These are phyloP conservation scores for Chorisops tibialis DNA, from an alignment of 2,888 invertebrate species.

Conservation along the genomic window DNA sequence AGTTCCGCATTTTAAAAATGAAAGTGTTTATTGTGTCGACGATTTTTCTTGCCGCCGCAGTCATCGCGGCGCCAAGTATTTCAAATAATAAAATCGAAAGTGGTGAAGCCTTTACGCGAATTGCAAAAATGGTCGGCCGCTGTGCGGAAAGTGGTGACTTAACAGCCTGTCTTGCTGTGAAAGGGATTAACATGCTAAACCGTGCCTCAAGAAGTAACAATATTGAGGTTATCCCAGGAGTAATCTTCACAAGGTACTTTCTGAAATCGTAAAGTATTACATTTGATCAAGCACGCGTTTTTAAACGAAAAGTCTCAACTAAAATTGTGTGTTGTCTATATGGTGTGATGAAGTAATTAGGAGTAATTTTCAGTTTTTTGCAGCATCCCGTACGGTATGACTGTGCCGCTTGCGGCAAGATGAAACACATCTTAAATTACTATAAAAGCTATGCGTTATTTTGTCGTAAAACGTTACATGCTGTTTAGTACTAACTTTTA, in stretches of 20 bases:
- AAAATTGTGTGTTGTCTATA: too few species aligned
- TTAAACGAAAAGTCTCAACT: too few species aligned
- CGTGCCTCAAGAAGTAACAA: constrained; percentile 57
- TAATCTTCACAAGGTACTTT: constrained; percentile 57
- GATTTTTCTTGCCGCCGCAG: constrained; percentile 42
- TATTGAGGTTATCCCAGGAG: constrained; percentile 58
- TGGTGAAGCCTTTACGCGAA: constrained; percentile 43
- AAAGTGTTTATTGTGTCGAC: constrained; percentile 49
- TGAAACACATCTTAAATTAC: too few species aligned
- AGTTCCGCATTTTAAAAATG: constrained; percentile 43
- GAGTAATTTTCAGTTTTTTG: too few species aligned
- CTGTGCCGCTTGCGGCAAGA: too few species aligned
- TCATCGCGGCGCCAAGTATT: constrained; percentile 44
- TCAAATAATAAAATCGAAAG: constrained; percentile 36
- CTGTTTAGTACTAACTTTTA: too few species aligned
- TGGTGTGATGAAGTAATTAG: too few species aligned
- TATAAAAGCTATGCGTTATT: too few species aligned
- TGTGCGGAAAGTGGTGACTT: constrained; percentile 53
- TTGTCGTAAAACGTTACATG: too few species aligned
- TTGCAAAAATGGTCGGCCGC: constrained; percentile 49
- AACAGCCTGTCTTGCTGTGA: constrained; percentile 59
- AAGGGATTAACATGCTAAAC: constrained; percentile 57
- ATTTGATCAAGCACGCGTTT: too few species aligned
- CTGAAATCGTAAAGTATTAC: too few species aligned
- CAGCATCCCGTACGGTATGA: too few species aligned